phyloP scores from a whole-genome alignment of 2,888 invertebrate species.

The Amiota mariae region DNA sequence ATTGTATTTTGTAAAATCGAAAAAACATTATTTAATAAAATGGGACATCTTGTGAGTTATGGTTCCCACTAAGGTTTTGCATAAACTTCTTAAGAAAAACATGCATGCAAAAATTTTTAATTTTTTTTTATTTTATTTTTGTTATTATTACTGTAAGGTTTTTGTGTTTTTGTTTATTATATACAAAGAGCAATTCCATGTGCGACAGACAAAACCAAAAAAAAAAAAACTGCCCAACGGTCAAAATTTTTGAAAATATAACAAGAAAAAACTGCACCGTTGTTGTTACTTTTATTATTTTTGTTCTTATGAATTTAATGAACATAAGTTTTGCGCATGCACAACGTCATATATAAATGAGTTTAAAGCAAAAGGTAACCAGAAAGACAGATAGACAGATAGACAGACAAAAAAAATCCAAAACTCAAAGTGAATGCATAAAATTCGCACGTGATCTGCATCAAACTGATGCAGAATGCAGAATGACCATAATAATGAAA shows the following conservation, averaged over 20 bases:
- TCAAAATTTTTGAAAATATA: neutral
- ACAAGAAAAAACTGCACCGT: neutral
- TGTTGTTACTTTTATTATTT: neutral
- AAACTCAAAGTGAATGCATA: slow-evolving; percentile 7
- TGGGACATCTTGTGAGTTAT: too few relatives aligned
- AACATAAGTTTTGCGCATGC: slow-evolving; percentile 61
- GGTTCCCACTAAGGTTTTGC: too few relatives aligned
- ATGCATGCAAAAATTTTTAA: too few relatives aligned
- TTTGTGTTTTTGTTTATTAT: slow-evolving; percentile 58
- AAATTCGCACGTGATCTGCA: slow-evolving; percentile 45
- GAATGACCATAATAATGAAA: too few relatives aligned
- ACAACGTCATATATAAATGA: slow-evolving; percentile 36
- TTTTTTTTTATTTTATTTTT: too few relatives aligned
- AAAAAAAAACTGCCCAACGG: slow-evolving; percentile 12
- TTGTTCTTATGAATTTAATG: slow-evolving; percentile 1
- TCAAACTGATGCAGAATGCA: neutral
- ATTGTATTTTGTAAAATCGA: too few relatives aligned
- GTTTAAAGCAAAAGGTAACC: neutral
- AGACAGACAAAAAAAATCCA: neutral
- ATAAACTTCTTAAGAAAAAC: too few relatives aligned
- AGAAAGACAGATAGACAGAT: slow-evolving; percentile 10
- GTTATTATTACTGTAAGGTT: slow-evolving; percentile 21
- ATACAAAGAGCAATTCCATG: slow-evolving; percentile 32
- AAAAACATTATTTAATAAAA: too few relatives aligned
- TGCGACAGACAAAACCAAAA: slow-evolving; percentile 37